Evolutionary conservation across 1,140 invertebrate species (phyloP).

Genomic region (Panonychus citri): DNA sequence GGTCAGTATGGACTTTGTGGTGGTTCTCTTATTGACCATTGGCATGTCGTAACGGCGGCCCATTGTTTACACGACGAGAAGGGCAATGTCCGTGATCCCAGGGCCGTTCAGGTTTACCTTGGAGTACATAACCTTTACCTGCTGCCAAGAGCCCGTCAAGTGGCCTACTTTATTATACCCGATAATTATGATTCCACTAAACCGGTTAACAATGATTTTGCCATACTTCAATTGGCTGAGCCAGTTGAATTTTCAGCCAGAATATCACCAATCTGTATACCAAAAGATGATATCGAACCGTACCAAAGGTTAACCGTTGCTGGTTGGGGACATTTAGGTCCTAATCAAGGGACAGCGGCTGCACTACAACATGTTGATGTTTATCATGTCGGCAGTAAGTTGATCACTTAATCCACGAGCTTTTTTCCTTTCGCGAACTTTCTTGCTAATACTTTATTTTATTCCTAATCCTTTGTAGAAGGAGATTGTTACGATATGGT

Average conservation of each 20-base stretch:
- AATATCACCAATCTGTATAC: not conserved
- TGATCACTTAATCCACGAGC: too few species aligned
- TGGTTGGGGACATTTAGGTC: not conserved
- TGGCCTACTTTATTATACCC: not conserved
- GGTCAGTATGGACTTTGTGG: not conserved
- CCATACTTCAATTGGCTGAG: not conserved
- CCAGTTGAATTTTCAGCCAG: not conserved
- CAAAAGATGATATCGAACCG: not conserved
- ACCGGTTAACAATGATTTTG: constrained; percentile 1
- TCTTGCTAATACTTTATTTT: too few species aligned
- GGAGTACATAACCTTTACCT: not conserved
- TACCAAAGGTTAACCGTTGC: not conserved
- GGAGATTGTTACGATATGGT: not conserved
- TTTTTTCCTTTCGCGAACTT: too few species aligned
- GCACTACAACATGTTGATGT: not conserved
- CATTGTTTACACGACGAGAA: not conserved
- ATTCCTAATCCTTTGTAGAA: not conserved
- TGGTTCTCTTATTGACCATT: not conserved
- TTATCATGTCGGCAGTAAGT: not conserved
- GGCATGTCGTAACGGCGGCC: not conserved
- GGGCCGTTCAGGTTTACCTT: not conserved
- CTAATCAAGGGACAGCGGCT: not conserved
- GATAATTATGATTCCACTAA: not conserved
- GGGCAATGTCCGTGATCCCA: not conserved
- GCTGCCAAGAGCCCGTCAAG: not conserved